These are phyloP conservation scores for Drosophila ficusphila DNA, from an alignment of 1,140 invertebrate genomes.

Conservation along the genomic window DNA sequence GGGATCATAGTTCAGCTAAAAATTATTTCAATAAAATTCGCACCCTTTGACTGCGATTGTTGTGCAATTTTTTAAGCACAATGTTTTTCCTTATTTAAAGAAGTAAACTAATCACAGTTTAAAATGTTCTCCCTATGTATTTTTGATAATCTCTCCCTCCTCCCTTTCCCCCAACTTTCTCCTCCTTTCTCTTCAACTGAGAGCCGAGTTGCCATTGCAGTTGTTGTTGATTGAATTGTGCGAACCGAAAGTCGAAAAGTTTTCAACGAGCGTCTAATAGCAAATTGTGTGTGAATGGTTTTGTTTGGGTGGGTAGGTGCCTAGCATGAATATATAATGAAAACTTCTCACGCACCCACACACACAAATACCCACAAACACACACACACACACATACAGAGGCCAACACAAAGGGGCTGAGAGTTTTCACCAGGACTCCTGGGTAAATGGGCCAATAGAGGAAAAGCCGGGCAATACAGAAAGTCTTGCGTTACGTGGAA, in stretches of 20 bases:
- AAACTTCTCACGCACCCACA: conserved; percentile 66
- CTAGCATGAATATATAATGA: conserved; percentile 64
- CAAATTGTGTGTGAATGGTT: conserved; percentile 42
- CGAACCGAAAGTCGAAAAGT: conserved; percentile 66
- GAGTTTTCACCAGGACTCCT: conserved; percentile 13
- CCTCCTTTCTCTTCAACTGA: neutral
- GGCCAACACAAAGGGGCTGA: conserved; percentile 8
- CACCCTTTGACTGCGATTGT: too few relatives aligned
- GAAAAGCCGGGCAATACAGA: conserved; percentile 12
- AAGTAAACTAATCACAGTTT: too few relatives aligned
- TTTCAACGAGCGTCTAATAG: conserved; percentile 72
- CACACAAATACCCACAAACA: too few relatives aligned
- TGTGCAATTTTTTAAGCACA: too few relatives aligned
- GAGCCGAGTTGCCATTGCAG: conserved; percentile 28
- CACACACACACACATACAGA: too few relatives aligned
- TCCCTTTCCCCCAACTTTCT: neutral
- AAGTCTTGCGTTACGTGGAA: conserved; percentile 16
- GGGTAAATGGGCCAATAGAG: conserved; percentile 12
- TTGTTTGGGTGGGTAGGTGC: neutral
- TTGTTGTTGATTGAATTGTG: conserved; percentile 73
- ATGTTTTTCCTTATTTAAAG: too few relatives aligned
- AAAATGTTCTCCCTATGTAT: conserved; percentile 9
- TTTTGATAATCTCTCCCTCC: neutral
- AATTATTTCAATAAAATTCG: neutral
- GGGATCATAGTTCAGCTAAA: too few relatives aligned